These are phyloP conservation scores for Phania funesta DNA, from an alignment of 2,888 invertebrate genomes.

Conservation along the genomic window DNA sequence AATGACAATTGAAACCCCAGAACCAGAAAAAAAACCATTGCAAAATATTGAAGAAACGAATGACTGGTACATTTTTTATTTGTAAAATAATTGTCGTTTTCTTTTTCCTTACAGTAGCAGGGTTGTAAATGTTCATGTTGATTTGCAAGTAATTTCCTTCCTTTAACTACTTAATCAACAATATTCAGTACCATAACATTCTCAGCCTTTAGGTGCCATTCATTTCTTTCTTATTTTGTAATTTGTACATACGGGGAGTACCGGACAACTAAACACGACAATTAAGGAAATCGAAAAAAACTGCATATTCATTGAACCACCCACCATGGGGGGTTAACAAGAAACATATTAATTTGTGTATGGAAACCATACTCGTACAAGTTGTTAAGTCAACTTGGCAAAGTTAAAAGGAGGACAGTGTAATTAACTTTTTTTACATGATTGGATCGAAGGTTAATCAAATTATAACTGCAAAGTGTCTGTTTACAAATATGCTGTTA, in stretches of 20 bases:
- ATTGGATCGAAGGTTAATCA: slow-evolving; percentile 28
- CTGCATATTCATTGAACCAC: slow-evolving; percentile 54
- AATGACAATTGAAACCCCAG: slow-evolving; percentile 45
- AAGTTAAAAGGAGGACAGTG: not conserved
- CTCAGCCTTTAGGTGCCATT: slow-evolving; percentile 23
- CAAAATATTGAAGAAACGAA: slow-evolving; percentile 34
- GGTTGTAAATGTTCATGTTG: slow-evolving; percentile 61
- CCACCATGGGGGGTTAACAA: slow-evolving; percentile 37
- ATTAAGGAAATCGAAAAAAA: slow-evolving; percentile 22
- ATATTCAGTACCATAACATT: not conserved
- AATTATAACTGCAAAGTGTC: not conserved
- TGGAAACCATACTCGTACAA: slow-evolving; percentile 21
- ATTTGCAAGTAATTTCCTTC: slow-evolving; percentile 70
- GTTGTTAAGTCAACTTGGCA: slow-evolving; percentile 24
- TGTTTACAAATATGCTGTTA: not conserved
- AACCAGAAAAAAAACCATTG: not conserved
- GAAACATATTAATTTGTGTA: slow-evolving; percentile 41
- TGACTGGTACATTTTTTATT: slow-evolving; percentile 52
- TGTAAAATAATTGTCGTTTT: slow-evolving; percentile 28
- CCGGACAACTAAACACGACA: slow-evolving; percentile 4
- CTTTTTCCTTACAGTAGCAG: not conserved
- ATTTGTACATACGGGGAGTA: slow-evolving; percentile 54
- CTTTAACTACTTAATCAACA: slow-evolving; percentile 24
- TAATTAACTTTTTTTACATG: slow-evolving; percentile 48
- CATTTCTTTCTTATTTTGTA: slow-evolving; percentile 23